Conservation (phyloP, 2,888 invertebrate species). For the Seira sanloemensis region DNA sequence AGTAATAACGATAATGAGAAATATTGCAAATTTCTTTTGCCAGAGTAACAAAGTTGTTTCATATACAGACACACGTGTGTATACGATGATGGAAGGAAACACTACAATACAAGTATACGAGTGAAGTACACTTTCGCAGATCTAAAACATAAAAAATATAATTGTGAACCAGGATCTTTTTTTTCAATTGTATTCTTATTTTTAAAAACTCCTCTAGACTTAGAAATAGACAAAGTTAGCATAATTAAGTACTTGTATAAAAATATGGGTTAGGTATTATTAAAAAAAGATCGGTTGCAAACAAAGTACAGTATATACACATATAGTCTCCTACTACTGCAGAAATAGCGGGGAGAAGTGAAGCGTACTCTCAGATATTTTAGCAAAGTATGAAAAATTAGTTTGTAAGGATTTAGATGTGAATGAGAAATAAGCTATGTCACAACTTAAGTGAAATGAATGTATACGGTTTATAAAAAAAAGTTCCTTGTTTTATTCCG, state of each 20-base stretch:
- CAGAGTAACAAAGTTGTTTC: neutral
- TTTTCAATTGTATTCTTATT: neutral
- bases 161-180: neutral
- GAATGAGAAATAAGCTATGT: neutral
- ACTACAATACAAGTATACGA: neutral
- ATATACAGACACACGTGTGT: neutral
- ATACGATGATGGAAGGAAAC: neutral
- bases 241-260: too few species aligned
- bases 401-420: neutral
- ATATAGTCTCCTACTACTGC: neutral
- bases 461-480: slow-evolving; percentile 46
- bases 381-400: neutral
- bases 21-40: neutral
- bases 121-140: neutral
- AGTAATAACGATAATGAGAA: slow-evolving; percentile 29
- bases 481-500: slow-evolving; percentile 47
- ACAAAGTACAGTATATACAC: neutral
- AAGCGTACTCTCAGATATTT: too few species aligned
- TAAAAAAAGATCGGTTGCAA: neutral
- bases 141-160: too few species aligned
- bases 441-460: slow-evolving; percentile 33
- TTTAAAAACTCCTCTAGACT: too few species aligned
- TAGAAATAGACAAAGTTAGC: too few species aligned
- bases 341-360: too few species aligned
- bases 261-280: too few species aligned